Percentiles rank a stretch among this genome's conserved stretches.
These are phyloP conservation scores for Mythimna albipuncta DNA, from an alignment of 2,888 invertebrate species.

Conservation along the genomic window DNA sequence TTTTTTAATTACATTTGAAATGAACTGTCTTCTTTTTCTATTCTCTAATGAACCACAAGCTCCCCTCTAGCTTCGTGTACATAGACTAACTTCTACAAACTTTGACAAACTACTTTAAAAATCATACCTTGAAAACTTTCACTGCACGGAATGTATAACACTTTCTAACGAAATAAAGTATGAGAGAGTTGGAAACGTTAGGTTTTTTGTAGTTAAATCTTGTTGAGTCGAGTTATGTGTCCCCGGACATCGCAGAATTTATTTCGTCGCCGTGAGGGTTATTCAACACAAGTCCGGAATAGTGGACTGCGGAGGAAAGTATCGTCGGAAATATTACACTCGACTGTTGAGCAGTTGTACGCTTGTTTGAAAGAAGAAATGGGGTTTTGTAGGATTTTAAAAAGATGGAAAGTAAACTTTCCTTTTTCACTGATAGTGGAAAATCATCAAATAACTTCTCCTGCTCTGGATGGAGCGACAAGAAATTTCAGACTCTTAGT, in stretches of 20 bases:
- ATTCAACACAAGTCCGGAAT: constrained; percentile 23
- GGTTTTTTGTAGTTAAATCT: constrained; percentile 45
- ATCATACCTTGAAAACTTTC: constrained; percentile 32
- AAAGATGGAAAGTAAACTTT: neutral
- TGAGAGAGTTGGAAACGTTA: constrained; percentile 25
- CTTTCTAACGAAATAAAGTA: constrained; percentile 48
- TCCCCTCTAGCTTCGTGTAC: neutral
- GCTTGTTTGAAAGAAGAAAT: neutral
- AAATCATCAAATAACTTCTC: too few species aligned
- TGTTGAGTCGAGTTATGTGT: constrained; percentile 52
- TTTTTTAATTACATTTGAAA: neutral
- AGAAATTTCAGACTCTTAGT: too few species aligned
- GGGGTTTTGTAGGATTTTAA: neutral
- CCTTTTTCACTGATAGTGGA: too few species aligned
- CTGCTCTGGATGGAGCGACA: too few species aligned
- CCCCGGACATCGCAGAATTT: constrained; percentile 39
- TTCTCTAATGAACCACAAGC: constrained; percentile 12
- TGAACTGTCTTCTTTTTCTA: neutral
- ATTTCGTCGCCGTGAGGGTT: constrained; percentile 41
- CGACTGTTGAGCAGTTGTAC: neutral
- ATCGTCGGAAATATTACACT: constrained; percentile 30
- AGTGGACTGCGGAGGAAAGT: constrained; percentile 16
- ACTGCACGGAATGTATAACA: constrained; percentile 21
- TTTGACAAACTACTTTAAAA: constrained; percentile 41
- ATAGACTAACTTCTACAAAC: constrained; percentile 17